Base-by-base conservation (phyloP, 2,888 invertebrate species). In the Leptogaster cylindrica region DNA sequence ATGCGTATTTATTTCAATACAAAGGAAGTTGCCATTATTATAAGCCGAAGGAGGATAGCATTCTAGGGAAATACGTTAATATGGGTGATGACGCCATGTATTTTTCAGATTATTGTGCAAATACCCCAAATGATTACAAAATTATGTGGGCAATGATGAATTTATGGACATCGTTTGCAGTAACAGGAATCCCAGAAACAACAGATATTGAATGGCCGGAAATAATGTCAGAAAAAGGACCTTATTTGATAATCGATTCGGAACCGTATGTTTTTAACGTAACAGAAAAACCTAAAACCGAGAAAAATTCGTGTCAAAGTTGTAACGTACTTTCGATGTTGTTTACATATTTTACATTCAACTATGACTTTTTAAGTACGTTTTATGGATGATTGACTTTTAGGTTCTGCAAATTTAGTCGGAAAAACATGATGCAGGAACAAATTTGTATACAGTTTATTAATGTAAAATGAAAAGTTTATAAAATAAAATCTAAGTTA, bases 31-130 rank as follows among this genome's bases (percentile, higher is more conserved):
- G 27, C 5, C 50, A 65, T 16, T 27, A 46, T 18, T 36, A 65
- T 1, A 12, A 25, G 1, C 3, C 28, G 70, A 73, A 75, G 3
- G 76, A 75, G 65, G 76, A 74, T 14, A 74, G 36, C 74, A 73
- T 12, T 67, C 73, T 16, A 58, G 71, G 20, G 65, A 70, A 44
- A 75, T 76, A 71, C n/a, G 81, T 82, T 3, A 81, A 82, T 52
- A 83, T 84, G 70, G 82, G 83, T 1, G 82, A 84, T 68, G 84
- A 85, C 67, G 74, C 83, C 3, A 77, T 83, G 25, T 82, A 84
- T 70, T 84, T 84, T 72, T 74, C 28, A 39, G 71, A 73, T 20
- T 63, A 68, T 14, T 69, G 71, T 23, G 71, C 70, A 7, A 70
- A 69, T n/a, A 44, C 76, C 39, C 75, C 73, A 52, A 66, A 70